Evolutionary conservation across 2,113 vertebrate genomes (phyloP).

Genomic region (Nothobranchius furzeri): DNA sequence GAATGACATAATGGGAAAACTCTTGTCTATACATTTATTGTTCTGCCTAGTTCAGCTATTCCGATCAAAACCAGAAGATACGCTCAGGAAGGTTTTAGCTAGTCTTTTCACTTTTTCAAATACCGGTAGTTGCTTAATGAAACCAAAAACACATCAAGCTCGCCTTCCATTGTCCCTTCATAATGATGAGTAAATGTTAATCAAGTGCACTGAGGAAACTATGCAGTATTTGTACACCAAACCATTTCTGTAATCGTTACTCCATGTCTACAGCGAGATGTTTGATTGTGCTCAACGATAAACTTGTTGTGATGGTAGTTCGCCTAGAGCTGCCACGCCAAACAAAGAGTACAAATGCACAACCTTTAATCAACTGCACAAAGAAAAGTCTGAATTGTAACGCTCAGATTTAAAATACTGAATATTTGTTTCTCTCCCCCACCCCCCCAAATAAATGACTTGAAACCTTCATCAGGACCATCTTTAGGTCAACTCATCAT

Average conservation of each 20-base stretch:
- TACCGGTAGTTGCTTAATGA: slow-evolving; percentile 58
- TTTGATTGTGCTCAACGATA: slow-evolving; percentile 48
- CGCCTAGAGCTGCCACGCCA: slow-evolving; percentile 10
- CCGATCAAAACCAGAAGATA: slow-evolving; percentile 59
- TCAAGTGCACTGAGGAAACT: slow-evolving; percentile 76
- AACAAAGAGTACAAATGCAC: slow-evolving; percentile 47
- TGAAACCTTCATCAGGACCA: slow-evolving; percentile 48
- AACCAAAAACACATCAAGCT: slow-evolving; percentile 72
- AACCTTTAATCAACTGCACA: slow-evolving; percentile 64
- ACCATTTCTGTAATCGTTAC: slow-evolving; percentile 36
- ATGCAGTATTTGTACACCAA: slow-evolving; percentile 72
- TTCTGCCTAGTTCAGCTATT: slow-evolving; percentile 56
- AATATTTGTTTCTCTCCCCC: slow-evolving; percentile 59
- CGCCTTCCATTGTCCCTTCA: slow-evolving; percentile 49
- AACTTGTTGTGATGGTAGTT: slow-evolving; percentile 24
- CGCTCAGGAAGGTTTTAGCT: slow-evolving; percentile 79
- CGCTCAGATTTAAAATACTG: slow-evolving; percentile 50
- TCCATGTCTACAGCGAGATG: slow-evolving; percentile 23
- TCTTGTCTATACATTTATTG: slow-evolving; percentile 52
- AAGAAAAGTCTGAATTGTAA: slow-evolving; percentile 53
- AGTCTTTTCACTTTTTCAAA: slow-evolving; percentile 80
- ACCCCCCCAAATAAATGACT: slow-evolving; percentile 56
- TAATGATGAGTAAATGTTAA: slow-evolving; percentile 44
- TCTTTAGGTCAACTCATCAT: slow-evolving; percentile 35
- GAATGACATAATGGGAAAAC: slow-evolving; percentile 42